A percentile compares a stretch with the other conserved stretches of the same genome.
Conservation (phyloP, 2,113 vertebrate species). For the Eudyptes chrysolophus region DNA sequence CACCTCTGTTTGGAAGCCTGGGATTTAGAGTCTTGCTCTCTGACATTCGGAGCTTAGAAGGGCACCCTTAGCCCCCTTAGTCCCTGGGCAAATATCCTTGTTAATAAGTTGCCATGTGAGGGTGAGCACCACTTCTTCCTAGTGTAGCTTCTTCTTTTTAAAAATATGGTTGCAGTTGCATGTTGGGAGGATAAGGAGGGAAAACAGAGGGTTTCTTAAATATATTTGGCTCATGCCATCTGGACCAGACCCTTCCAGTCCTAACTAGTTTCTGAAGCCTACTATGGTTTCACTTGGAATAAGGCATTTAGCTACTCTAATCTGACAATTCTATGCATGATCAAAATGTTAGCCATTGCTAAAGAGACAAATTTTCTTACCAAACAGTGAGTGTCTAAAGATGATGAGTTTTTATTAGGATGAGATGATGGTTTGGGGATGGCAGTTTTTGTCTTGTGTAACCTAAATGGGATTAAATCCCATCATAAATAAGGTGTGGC, state of each 20-base stretch:
- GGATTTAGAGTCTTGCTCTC: not conserved
- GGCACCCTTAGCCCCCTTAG: not conserved
- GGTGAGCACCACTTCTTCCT: not conserved
- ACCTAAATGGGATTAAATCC: not conserved
- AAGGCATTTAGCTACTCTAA: not conserved
- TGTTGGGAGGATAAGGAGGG: not conserved
- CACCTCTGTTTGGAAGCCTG: not conserved
- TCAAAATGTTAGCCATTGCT: not conserved
- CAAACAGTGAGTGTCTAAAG: not conserved
- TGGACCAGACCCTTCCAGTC: not conserved
- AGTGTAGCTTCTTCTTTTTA: not conserved
- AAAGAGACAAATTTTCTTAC: not conserved
- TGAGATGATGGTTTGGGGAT: not conserved
- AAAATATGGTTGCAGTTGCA: not conserved
- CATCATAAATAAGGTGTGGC: not conserved
- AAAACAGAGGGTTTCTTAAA: not conserved
- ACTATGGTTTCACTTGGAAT: not conserved
- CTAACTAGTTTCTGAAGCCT: not conserved
- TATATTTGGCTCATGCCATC: not conserved
- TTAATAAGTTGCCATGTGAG: not conserved
- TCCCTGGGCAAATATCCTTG: not conserved
- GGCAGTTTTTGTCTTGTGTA: not conserved
- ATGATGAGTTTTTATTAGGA: not conserved
- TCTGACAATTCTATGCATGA: not conserved
- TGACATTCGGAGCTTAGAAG: not conserved